Evolutionary conservation across 2,113 vertebrate genomes (phyloP), one percentile per base, ranked within the genome.

Genomic region (Jacana jacana): DNA sequence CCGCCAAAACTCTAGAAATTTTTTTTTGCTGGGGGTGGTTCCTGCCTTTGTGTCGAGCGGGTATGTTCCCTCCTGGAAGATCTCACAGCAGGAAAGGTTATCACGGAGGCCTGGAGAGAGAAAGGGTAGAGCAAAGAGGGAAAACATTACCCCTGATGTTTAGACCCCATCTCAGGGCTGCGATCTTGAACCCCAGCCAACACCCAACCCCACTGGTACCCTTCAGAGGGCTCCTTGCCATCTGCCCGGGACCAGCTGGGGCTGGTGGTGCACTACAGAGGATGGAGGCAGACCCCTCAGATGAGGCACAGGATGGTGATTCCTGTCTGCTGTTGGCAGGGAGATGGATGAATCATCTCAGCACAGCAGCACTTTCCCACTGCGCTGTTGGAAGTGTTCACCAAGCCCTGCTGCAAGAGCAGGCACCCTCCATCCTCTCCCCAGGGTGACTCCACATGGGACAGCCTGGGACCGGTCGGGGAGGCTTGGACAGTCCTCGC

Each of bases 1-100:
- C 35, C 72, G 57, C 25, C 0, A 3, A 68, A 93, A 54, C 39
- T 92, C 42, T n/a, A 18, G 58, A 81, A 78, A 54, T 35, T n/a
- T 15, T n/a, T 5, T 64, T 92, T 88, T 78, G 54, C 46, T 86
- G 37, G 76, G 66, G 73, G 42, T 88, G 31, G n/a, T 48, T 86
- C 8, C 5, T 8, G 17, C 40, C 69, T 87, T 39, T 0, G 0
- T 10, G 31, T 44, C 0, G 3, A 55, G 49, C 0, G 0, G 10
- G 9, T 2, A 1, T 5, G 17, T 37, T 37, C 7, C 31, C 22
- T 79, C 24, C 15, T 60, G 25, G 42, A 40, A 19, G 48, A 48
- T 15, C 5, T 61, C 64, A 15, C 19, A 25, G 88, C 44, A 61
- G 42, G 25, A 42, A 44, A 30, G 7, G 9, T 1, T 7, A 3